These are phyloP conservation scores for Girardinichthys multiradiatus DNA, from an alignment of 2,113 vertebrate genomes.

Conservation along the genomic window DNA sequence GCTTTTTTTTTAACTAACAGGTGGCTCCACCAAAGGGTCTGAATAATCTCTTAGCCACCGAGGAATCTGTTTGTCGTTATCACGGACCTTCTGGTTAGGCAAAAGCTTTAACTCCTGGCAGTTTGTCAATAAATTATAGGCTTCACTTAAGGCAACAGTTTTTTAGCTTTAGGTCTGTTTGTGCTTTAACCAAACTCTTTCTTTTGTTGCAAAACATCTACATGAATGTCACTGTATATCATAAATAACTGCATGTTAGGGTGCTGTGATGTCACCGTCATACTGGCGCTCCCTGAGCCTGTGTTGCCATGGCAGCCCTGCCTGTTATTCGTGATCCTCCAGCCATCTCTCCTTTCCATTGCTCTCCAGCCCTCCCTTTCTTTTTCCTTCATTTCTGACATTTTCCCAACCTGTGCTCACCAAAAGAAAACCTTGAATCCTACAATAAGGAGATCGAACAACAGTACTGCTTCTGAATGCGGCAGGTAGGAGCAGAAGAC, in stretches of 20 bases:
- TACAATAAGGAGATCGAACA: slow-evolving; percentile 20
- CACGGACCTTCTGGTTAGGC: background rate
- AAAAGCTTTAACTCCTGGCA: background rate
- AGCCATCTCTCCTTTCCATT: slow-evolving; percentile 27
- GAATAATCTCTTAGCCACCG: background rate
- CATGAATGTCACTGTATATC: background rate
- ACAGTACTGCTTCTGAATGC: background rate
- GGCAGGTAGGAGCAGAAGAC: slow-evolving; percentile 41
- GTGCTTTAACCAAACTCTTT: background rate
- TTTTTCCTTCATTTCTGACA: slow-evolving; percentile 47
- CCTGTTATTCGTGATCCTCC: slow-evolving; percentile 42
- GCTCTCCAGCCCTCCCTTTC: slow-evolving; percentile 16
- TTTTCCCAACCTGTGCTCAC: slow-evolving; percentile 36
- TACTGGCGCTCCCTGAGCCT: slow-evolving; percentile 29
- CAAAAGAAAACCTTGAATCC: slow-evolving; percentile 34
- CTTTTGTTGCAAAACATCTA: background rate
- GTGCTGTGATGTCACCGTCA: slow-evolving; percentile 53
- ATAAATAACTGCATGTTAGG: slow-evolving; percentile 8
- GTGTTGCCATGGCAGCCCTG: slow-evolving; percentile 74
- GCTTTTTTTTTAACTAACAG: background rate
- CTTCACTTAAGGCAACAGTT: background rate
- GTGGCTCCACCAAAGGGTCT: background rate
- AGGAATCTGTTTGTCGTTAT: background rate
- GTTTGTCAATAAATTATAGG: background rate
- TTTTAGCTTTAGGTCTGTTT: background rate